Percentiles rank a stretch among this genome's conserved stretches.
phyloP scores from a whole-genome alignment of 2,113 vertebrate genomes.

The Pedetes capensis region DNA sequence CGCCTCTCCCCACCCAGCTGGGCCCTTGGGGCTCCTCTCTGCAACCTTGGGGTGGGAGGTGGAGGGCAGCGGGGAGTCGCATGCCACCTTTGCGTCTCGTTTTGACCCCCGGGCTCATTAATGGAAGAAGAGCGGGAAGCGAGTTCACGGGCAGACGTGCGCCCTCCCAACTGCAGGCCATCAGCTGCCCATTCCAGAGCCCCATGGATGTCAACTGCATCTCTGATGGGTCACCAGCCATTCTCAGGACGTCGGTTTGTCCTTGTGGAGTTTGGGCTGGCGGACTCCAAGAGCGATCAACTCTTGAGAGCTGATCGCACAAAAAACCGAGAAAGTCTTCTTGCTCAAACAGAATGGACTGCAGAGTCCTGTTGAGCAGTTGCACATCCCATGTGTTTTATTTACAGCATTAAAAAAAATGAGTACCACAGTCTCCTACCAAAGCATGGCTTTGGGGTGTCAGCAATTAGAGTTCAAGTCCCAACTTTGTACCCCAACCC shows the following conservation, averaged over 20 bases:
- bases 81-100: constrained; percentile 26
- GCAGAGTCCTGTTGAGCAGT: no score
- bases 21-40: constrained; percentile 43
- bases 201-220: neutral
- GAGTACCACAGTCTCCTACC: neutral
- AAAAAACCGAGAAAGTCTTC: neutral
- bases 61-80: neutral
- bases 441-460: neutral
- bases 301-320: neutral
- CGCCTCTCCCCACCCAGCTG: constrained; percentile 63
- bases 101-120: constrained; percentile 62
- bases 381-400: neutral
- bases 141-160: constrained; percentile 52
- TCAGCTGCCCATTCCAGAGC: neutral
- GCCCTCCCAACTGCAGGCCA: constrained; percentile 65
- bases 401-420: neutral
- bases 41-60: constrained; percentile 47
- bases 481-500: no score
- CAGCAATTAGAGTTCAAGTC: rapidly evolving
- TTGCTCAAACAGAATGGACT: neutral
- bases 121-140: constrained; percentile 44
- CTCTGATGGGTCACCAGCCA: constrained; percentile 29
- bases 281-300: neutral
- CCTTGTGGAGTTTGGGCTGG: constrained; percentile 57
- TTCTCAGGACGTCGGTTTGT: constrained; percentile 44